Evolutionary conservation across 2,113 vertebrate species (phyloP).

Genomic region (Cinclus cinclus): DNA sequence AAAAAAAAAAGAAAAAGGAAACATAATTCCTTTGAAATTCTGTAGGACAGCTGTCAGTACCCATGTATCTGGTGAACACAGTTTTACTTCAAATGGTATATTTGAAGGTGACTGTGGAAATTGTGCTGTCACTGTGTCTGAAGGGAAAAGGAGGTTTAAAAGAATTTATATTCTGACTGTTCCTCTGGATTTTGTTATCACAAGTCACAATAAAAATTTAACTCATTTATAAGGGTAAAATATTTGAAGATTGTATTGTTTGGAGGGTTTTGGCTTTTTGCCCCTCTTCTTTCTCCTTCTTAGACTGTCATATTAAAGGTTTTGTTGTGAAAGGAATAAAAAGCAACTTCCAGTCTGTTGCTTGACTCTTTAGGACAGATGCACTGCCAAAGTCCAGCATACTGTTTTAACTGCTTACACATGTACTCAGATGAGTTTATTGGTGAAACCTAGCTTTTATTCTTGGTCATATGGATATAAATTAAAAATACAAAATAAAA

Average conservation of each 20-base stretch:
- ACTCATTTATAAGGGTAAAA: not conserved
- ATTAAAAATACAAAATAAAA: constrained; percentile 37
- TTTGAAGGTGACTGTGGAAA: not conserved
- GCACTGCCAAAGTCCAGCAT: constrained; percentile 14
- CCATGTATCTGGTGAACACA: not conserved
- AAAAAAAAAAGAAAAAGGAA: not conserved
- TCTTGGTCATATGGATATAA: not conserved
- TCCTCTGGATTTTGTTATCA: not conserved
- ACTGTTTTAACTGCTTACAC: constrained; percentile 28
- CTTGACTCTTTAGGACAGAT: constrained; percentile 8
- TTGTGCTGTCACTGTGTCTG: not conserved
- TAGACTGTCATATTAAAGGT: not conserved
- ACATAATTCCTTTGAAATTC: not conserved
- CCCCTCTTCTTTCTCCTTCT: not conserved
- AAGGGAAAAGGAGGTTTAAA: not conserved
- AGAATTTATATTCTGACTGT: not conserved
- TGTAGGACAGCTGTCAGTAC: not conserved
- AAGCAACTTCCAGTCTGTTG: not conserved
- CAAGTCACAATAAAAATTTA: not conserved
- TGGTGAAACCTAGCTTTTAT: constrained; percentile 35
- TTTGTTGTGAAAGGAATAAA: constrained; percentile 3
- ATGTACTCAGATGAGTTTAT: constrained; percentile 19
- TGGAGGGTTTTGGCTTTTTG: not conserved
- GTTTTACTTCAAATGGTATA: not conserved
- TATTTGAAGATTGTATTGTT: not conserved